Evolutionary conservation across 2,888 invertebrate genomes (phyloP), one percentile per base, ranked within the genome.

Genomic region (Andrena minutula): DNA sequence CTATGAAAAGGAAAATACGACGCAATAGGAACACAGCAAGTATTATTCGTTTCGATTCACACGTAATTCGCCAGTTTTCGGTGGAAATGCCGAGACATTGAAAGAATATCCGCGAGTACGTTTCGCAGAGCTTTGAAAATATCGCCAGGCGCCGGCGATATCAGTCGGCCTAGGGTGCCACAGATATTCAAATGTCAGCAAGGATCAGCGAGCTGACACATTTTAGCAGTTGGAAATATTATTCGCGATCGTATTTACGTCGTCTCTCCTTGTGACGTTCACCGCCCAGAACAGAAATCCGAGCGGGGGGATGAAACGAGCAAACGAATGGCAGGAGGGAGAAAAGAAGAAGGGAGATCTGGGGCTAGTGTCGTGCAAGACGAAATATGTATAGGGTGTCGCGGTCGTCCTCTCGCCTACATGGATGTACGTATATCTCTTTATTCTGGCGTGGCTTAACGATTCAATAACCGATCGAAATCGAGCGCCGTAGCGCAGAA

Each of bases 141-240:
- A 92, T 92, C 89, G 89, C 80, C 73, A 51, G 66, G 56, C 88
- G 85, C 84, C 84, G 76, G 82, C 79, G 84, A 86, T 85, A 88
- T 87, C 72, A 84, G 82, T 72, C 81, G 84, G 72, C 61, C 69
- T 69, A 66, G 79, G 80, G 86, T 68, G 82, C 83, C 51, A 75
- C 82, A 90, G 92, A 93, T 93, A 93, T 93, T 93, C 92, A 93
- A 93, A 93, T 92, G 93, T 93, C 93, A 94, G 91, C 73, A 83
- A 90, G 93, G 94, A 94, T 94, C 94, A 93, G 90, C 88, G 86
- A 89, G 90, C 92, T 93, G 94, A 93, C 93, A 94, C 93, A 90
- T 93, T 94, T 94, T 93, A 93, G 90, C 94, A 90, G 92, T 89
- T 90, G 90, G 89, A 93, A 93, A 94, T 93, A 93, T 93, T 93